A percentile compares a stretch with the other conserved stretches of the same genome.
Conservation (phyloP, 2,113 vertebrate genomes). For the Lagenorhynchus albirostris region DNA sequence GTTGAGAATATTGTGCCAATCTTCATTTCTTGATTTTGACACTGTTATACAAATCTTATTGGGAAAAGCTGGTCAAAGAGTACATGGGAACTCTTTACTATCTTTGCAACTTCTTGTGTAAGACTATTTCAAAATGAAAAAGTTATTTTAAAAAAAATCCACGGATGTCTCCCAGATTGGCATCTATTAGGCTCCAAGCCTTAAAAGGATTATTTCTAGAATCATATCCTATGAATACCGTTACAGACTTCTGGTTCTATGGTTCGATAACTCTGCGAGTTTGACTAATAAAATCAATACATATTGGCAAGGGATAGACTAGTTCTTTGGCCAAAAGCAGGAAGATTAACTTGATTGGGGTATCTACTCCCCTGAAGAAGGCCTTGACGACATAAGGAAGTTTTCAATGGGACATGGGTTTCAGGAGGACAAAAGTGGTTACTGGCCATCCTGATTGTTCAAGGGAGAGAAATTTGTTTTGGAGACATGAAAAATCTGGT, state of each 20-base stretch:
- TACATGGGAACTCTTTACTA: neutral
- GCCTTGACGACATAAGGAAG: neutral
- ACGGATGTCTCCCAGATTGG: neutral
- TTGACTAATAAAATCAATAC: neutral
- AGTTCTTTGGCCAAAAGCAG: neutral
- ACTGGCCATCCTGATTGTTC: neutral
- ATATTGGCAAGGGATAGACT: neutral
- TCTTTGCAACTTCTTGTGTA: neutral
- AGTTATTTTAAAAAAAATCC: neutral
- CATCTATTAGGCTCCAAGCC: neutral
- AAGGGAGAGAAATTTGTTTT: neutral
- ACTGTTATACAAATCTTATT: neutral
- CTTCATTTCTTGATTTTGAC: constrained; percentile 16
- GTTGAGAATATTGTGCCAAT: neutral
- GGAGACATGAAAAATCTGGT: neutral
- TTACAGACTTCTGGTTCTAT: neutral
- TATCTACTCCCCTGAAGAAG: neutral
- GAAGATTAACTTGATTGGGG: neutral
- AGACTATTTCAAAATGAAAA: neutral
- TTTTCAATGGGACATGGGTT: neutral
- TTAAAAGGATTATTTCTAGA: neutral
- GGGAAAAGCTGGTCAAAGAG: neutral
- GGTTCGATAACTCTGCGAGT: neutral
- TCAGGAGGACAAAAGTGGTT: neutral
- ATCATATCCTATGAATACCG: neutral